Percentiles rank a stretch among this genome's conserved stretches.
phyloP scores from a whole-genome alignment of 2,797 vertebrate genomes.

The Sebastes reedi region DNA sequence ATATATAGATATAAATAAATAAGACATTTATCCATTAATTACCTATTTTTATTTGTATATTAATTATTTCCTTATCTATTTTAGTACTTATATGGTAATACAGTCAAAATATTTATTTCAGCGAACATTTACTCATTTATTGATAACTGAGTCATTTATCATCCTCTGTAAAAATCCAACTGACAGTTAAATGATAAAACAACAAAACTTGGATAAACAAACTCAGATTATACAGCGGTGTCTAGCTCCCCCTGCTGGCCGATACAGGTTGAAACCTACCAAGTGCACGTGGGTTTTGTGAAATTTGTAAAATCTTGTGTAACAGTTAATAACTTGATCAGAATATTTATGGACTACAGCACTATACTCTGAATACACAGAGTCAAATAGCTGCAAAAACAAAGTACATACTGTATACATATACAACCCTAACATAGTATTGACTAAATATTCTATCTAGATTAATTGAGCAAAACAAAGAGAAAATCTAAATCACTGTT shows the following conservation, averaged over 20 bases:
- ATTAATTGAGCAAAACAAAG: background rate
- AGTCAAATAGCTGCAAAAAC: background rate
- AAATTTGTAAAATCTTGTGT: background rate
- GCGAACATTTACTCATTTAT: background rate
- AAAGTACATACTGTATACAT: background rate
- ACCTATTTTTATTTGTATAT: background rate
- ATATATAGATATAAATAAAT: background rate
- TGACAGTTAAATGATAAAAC: background rate
- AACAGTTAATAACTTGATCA: background rate
- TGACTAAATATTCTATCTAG: background rate
- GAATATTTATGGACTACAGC: background rate
- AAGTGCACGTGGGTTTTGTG: too few species aligned
- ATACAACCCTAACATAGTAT: background rate
- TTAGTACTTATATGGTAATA: too few species aligned
- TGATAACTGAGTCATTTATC: background rate
- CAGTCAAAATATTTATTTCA: background rate
- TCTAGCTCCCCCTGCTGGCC: slow-evolving; percentile 49
- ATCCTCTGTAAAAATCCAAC: background rate
- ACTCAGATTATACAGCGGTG: background rate
- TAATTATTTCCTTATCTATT: background rate
- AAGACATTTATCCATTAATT: background rate
- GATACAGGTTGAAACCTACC: background rate
- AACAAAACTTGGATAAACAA: background rate
- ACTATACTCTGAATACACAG: background rate
- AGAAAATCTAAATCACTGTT: background rate